Evolutionary conservation across 2,113 vertebrate species (phyloP), one percentile per base, ranked within the genome.

Genomic region (Dipodomys merriami): DNA sequence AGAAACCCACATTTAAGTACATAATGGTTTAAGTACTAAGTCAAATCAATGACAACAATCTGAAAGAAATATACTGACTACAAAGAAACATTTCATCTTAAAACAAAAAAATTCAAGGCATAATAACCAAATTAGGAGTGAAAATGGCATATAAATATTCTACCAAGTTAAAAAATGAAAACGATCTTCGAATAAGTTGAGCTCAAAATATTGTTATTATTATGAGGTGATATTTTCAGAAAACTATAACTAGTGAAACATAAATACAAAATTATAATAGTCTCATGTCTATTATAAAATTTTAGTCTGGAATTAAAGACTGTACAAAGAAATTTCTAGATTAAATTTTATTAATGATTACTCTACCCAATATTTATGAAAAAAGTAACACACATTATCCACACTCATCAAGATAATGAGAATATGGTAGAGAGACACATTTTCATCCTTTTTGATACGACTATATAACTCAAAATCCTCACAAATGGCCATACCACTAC

Each of bases 71-170:
- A 67, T 64, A 79, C 13, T 57, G 39, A n/a, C 35, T 64, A n/a
- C 29, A 91, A 88, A 83, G 10, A 91, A 22, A 86, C 35, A 53
- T 64, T 87, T 88, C 16, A 57, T 83, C 29, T 39, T 23, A 74
- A 74, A 9, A 68, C 60, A 49, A 46, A 9, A 30, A 67, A 53
- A 83, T 49, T 57, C 60, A 49, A 30, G 8, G 25, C 33, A 53
- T 83, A 71, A 85, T 35, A 62, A 80, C 1, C 7, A 27, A 62
- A 80, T 11, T 3, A 18, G 0, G 20, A 95, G 81, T 83, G 7
- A 88, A 91, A 85, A 84, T 29, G 20, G 5, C 2, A 4, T 29
- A 83, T 65, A 64, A 53, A 71, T 49, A 77, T 44, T 83, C 12
- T 44, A 33, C 25, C 65, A 23, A 76, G 72, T 88, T 79, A 30